A percentile compares a stretch with the other conserved stretches of the same genome.
Evolutionary conservation across 2,113 vertebrate species (phyloP).

Genomic region (Otocyon megalotis): DNA sequence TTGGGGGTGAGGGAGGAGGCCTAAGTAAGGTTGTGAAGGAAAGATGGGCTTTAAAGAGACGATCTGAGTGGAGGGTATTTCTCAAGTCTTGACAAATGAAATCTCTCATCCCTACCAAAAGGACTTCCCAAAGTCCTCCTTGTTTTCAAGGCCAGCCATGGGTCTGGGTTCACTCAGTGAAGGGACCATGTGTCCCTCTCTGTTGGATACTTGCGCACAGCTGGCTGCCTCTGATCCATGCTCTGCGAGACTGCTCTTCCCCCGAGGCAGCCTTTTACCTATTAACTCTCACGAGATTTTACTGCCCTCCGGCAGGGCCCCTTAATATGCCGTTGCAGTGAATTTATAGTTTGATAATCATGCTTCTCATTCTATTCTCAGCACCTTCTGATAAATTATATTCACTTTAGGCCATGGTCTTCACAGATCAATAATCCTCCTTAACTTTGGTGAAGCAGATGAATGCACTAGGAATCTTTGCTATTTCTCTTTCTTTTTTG

Average conservation of each 20-base stretch:
- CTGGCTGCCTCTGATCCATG: no score
- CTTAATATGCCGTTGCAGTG: background rate
- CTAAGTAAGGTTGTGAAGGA: background rate
- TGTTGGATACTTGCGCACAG: background rate
- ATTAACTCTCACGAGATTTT: background rate
- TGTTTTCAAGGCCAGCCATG: background rate
- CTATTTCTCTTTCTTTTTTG: background rate
- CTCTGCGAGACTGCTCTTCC: background rate
- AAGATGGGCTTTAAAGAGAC: background rate
- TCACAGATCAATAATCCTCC: background rate
- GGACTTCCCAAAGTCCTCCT: background rate
- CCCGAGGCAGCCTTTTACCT: background rate
- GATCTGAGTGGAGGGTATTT: background rate
- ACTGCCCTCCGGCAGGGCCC: no score
- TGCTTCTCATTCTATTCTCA: background rate
- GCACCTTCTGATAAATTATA: background rate
- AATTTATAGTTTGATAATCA: background rate
- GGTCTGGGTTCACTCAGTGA: background rate
- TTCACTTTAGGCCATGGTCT: background rate
- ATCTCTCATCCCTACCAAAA: background rate
- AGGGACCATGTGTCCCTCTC: fast-evolving
- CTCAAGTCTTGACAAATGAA: background rate
- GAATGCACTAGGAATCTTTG: background rate
- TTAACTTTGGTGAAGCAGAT: background rate
- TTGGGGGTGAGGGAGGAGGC: background rate